Evolutionary conservation across 2,113 vertebrate species (phyloP).

Genomic region (Anoplopoma fimbria): DNA sequence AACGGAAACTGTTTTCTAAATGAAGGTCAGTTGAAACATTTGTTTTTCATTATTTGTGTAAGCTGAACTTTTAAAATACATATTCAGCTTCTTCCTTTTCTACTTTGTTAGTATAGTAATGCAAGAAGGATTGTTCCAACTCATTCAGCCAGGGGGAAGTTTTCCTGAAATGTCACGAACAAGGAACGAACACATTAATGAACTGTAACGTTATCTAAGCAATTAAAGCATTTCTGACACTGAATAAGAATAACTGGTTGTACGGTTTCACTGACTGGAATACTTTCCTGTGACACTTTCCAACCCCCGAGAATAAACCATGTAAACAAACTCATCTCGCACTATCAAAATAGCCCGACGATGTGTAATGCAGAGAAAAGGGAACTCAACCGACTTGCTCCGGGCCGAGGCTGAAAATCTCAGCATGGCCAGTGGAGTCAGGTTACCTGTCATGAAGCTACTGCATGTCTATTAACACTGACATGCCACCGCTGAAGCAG

Average conservation of each 20-base stretch:
- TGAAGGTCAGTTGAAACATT: not conserved
- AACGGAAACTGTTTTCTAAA: not conserved
- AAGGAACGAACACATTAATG: slow-evolving; percentile 47
- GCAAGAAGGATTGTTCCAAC: not conserved
- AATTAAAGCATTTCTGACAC: slow-evolving; percentile 60
- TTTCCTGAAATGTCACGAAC: slow-evolving; percentile 3
- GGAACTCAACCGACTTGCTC: slow-evolving; percentile 48
- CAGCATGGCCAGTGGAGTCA: slow-evolving; percentile 60
- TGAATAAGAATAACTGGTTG: slow-evolving; percentile 60
- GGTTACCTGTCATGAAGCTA: slow-evolving; percentile 77
- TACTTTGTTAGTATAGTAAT: not conserved
- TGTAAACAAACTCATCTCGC: slow-evolving; percentile 78
- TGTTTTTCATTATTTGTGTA: not conserved
- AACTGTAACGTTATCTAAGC: slow-evolving; percentile 46
- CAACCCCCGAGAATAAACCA: slow-evolving; percentile 71
- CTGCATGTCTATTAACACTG: slow-evolving; percentile 80
- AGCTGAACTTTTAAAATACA: not conserved
- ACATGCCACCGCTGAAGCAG: slow-evolving; percentile 38
- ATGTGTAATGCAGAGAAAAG: slow-evolving; percentile 80
- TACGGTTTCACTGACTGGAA: slow-evolving; percentile 62
- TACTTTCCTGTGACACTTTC: slow-evolving; percentile 67
- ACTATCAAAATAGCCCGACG: slow-evolving; percentile 77
- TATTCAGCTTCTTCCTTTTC: not conserved
- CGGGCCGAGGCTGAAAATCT: slow-evolving; percentile 61
- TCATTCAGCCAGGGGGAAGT: not conserved